Evolutionary conservation across 30 jellyfish, hydroid and myxozoan genomes (phyloP), one percentile per base, ranked within the genome.

Genomic region (Chrysaora quinquecirrha): DNA sequence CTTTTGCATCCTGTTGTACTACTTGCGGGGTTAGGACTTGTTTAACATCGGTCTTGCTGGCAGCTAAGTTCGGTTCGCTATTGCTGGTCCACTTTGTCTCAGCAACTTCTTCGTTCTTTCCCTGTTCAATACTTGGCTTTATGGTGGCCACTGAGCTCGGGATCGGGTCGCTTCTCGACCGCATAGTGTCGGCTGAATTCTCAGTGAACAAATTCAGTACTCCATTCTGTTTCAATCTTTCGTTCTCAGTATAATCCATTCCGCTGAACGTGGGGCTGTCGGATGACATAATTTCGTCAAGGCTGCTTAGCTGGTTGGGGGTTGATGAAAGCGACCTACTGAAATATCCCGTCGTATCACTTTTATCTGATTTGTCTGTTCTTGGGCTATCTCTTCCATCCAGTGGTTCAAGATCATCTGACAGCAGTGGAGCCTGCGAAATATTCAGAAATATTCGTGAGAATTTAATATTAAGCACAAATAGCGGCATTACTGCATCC

Each of bases 341-440:
- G 28, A 49, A 75, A 76, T 80, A 78, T n/a, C 96, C 97, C 19
- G 96, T 78, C 19, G 96, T 78, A 19, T 83, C 97, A 22, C 89
- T 83, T 34, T 86, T 89, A 19, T 76, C 91, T 11, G 82, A 61
- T 46, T 78, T 62, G 10, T 84, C 90, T 24, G 86, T 73, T 71
- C 71, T 77, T 23, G 96, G 96, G 69, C 95, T 84, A 12, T 91
- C 98, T 43, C 79, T 49, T 34, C 88, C 91, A n/a, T 78, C 86
- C 25, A 73, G 61, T 1, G 85, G 68, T 32, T 91, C 98, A 33
- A 86, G 68, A 25, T 83, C 90, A 24, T 47, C 80, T 16, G 84
- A 86, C 34, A 30, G 33, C 47, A 88, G 48, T 28, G 83, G 71
- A 31, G 80, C n/a, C 62, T 33, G 65, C 22, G 24, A 50, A 3